Percentiles rank a stretch among this genome's conserved stretches.
These are phyloP conservation scores for Sinonovacula constricta DNA, from an alignment of 1,140 invertebrate genomes.

Conservation along the genomic window DNA sequence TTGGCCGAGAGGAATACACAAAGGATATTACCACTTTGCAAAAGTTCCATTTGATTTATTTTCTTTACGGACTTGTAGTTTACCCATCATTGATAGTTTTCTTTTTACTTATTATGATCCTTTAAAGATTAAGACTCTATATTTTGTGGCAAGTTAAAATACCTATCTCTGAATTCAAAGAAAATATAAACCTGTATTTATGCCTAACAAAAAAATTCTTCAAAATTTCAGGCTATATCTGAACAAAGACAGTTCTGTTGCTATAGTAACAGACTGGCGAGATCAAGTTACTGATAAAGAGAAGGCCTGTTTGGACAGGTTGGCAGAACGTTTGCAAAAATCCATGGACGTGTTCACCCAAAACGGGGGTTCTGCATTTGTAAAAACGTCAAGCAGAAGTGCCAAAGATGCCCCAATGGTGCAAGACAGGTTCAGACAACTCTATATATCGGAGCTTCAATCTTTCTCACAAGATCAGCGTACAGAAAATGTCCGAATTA, in stretches of 20 bases:
- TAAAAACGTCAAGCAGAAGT: conserved; percentile 72
- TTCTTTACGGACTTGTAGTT: no score
- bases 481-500: conserved; percentile 68
- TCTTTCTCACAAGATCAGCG: conserved; percentile 40
- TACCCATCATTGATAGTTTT: no score
- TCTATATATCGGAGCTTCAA: conserved; percentile 57
- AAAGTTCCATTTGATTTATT: no score
- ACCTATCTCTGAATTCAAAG: no score
- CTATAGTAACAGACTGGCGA: conserved; percentile 55
- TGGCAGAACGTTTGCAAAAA: conserved; percentile 54
- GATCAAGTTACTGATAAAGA: conserved; percentile 49
- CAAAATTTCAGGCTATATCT: conserved; percentile 58
- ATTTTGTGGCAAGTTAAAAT: no score
- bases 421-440: conserved; percentile 59
- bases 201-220: no score
- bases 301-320: conserved; percentile 35
- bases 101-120: no score
- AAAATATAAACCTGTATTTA: no score
- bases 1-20: no score
- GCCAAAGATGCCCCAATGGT: conserved; percentile 71
- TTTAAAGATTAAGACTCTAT: no score
- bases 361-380: conserved; percentile 61
- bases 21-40: no score
- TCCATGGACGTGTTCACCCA: conserved; percentile 59
- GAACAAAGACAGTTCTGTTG: conserved; percentile 57